Evolutionary conservation across 2,113 vertebrate species (phyloP).

Genomic region (Tachuris rubrigastra): DNA sequence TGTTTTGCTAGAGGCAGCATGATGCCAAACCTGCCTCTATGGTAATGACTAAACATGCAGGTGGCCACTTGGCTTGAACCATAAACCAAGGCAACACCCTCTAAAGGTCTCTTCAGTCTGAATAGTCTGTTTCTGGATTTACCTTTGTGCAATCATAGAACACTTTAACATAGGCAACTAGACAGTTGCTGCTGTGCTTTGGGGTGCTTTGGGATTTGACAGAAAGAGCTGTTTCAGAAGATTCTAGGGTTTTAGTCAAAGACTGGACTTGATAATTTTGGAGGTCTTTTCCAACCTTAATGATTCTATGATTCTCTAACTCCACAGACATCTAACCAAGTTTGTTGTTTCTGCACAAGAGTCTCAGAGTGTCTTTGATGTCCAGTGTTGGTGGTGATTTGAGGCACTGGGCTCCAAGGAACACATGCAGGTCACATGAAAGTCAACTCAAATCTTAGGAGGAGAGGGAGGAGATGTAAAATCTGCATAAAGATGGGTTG

Average conservation of each 20-base stretch:
- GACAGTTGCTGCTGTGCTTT: not conserved
- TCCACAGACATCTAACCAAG: not conserved
- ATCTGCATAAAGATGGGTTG: not conserved
- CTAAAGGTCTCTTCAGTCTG: not conserved
- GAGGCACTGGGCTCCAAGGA: not conserved
- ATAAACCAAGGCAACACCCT: not conserved
- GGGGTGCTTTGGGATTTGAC: not conserved
- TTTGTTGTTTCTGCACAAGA: not conserved
- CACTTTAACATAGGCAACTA: not conserved
- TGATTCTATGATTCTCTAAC: not conserved
- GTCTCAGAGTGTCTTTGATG: not conserved
- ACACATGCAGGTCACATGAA: not conserved
- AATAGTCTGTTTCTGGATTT: not conserved
- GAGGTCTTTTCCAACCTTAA: not conserved
- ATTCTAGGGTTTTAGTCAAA: not conserved
- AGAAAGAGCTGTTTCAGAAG: not conserved
- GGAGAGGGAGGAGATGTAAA: not conserved
- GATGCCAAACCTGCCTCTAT: not conserved
- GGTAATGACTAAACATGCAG: not conserved
- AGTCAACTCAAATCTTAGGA: not conserved
- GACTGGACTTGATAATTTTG: not conserved
- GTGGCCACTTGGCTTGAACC: not conserved
- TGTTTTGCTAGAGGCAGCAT: not conserved
- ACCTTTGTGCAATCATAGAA: fast-evolving
- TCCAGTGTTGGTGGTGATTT: not conserved